A percentile compares a stretch with the other conserved stretches of the same genome.
These are phyloP conservation scores for Pyrrhia umbra DNA, from an alignment of 2,888 invertebrate genomes.

Conservation along the genomic window DNA sequence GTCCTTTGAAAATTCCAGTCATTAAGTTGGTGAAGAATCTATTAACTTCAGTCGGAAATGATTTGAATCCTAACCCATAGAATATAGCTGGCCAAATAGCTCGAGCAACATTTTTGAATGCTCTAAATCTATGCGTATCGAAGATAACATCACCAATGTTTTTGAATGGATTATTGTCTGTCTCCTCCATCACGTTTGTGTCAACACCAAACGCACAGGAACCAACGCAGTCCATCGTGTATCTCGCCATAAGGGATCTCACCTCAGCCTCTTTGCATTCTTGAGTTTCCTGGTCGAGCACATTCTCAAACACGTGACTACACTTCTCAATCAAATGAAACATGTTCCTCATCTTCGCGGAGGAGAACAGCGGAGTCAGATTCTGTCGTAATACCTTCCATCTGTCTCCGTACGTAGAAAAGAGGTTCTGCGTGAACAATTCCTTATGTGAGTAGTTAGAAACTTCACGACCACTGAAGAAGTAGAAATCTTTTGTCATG, in stretches of 20 bases:
- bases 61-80: conserved; percentile 6
- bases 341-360: conserved; percentile 81
- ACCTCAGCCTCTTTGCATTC: conserved; percentile 62
- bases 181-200: conserved; percentile 28
- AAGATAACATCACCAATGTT: conserved; percentile 3
- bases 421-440: conserved; percentile 69
- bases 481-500: conserved; percentile 78
- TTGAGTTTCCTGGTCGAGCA: conserved; percentile 66
- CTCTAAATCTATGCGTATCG: neutral
- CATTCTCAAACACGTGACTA: conserved; percentile 65
- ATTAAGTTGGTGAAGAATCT: conserved; percentile 47
- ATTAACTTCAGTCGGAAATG: conserved; percentile 19
- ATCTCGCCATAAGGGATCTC: conserved; percentile 68
- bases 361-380: conserved; percentile 77
- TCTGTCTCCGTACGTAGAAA: conserved; percentile 73
- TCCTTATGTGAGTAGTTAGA: conserved; percentile 71
- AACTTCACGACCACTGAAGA: conserved; percentile 76
- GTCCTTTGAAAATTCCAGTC: neutral
- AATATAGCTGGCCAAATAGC: conserved; percentile 27
- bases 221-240: conserved; percentile 68
- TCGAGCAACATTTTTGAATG: neutral
- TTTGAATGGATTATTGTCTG: conserved; percentile 23
- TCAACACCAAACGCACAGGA: conserved; percentile 36
- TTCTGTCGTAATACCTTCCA: conserved; percentile 81
- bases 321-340: conserved; percentile 76